Conservation (phyloP, 1,140 invertebrate species). For the Anastrepha obliqua region DNA sequence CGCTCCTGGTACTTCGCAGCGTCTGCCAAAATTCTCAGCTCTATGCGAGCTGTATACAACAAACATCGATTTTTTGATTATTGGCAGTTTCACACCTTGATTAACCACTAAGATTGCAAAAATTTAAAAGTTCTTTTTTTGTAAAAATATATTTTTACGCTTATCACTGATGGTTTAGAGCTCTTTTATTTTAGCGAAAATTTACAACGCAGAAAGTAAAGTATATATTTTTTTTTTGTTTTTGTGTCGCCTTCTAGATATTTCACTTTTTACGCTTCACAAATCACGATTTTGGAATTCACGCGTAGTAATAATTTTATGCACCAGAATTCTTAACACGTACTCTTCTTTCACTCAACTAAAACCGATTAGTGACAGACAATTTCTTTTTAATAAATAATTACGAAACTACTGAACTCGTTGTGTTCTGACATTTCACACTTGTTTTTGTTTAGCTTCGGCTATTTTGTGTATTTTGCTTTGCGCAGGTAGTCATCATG, state of each 20-base stretch:
- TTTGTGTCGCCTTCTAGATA: not conserved
- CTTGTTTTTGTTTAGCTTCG: constrained; percentile 6
- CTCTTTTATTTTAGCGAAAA: not conserved
- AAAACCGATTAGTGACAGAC: constrained; percentile 13
- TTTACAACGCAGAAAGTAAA: not conserved
- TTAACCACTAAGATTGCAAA: not conserved
- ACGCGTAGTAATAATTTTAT: not conserved
- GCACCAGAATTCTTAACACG: not conserved
- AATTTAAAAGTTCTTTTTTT: not conserved
- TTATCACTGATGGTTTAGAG: not conserved
- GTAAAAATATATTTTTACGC: not conserved
- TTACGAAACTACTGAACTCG: constrained; percentile 29
- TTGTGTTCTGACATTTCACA: constrained; percentile 34
- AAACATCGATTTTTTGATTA: constrained; percentile 3
- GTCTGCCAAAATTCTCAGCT: not conserved
- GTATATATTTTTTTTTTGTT: not conserved
- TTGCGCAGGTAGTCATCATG: not conserved
- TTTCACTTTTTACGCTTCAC: constrained; percentile 18
- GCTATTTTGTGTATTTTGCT: constrained; percentile 8
- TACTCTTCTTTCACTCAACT: not conserved
- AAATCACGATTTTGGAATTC: not conserved
- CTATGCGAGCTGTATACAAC: not conserved
- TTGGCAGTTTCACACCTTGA: not conserved
- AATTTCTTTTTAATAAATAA: constrained; percentile 34
- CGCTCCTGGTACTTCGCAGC: not conserved